Evolutionary conservation across 2,797 vertebrate genomes (phyloP).

Genomic region (Pelochelys cantorii): DNA sequence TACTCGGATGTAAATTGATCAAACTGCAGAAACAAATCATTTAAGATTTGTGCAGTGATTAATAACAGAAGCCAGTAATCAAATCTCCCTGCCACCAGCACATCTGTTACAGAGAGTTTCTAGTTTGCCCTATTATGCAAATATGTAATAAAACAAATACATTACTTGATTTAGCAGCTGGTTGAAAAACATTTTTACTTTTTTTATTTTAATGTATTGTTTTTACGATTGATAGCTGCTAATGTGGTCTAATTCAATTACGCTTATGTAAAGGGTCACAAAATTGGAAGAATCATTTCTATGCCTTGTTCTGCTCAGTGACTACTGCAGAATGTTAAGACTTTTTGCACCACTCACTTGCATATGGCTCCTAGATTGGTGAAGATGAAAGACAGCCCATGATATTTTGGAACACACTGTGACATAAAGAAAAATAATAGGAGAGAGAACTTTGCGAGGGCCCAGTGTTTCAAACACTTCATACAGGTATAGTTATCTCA

Average conservation of each 20-base stretch:
- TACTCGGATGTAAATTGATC: slow-evolving; percentile 81
- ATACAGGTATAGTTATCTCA: background rate
- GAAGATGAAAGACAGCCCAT: background rate
- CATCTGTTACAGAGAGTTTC: slow-evolving; percentile 84
- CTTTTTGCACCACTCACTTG: background rate
- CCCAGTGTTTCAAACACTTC: background rate
- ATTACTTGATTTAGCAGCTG: slow-evolving; percentile 85
- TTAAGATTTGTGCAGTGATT: slow-evolving; percentile 86
- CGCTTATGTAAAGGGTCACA: slow-evolving; percentile 53
- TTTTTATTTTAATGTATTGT: slow-evolving; percentile 77
- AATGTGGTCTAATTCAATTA: slow-evolving; percentile 77
- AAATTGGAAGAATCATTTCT: background rate
- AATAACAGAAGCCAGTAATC: slow-evolving; percentile 86
- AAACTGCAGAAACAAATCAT: slow-evolving; percentile 85
- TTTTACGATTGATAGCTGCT: slow-evolving; percentile 73
- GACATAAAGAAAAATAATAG: background rate
- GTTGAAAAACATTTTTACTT: slow-evolving; percentile 83
- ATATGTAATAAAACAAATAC: slow-evolving; percentile 85
- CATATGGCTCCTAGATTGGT: background rate
- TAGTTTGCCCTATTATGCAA: slow-evolving; percentile 85
- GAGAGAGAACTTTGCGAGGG: background rate
- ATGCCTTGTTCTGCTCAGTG: background rate
- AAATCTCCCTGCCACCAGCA: slow-evolving; percentile 82
- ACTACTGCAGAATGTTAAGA: background rate
- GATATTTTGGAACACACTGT: background rate